A percentile compares a stretch with the other conserved stretches of the same genome.
Conservation (phyloP, 2,888 invertebrate species). For the Eupelmus urozonus region DNA sequence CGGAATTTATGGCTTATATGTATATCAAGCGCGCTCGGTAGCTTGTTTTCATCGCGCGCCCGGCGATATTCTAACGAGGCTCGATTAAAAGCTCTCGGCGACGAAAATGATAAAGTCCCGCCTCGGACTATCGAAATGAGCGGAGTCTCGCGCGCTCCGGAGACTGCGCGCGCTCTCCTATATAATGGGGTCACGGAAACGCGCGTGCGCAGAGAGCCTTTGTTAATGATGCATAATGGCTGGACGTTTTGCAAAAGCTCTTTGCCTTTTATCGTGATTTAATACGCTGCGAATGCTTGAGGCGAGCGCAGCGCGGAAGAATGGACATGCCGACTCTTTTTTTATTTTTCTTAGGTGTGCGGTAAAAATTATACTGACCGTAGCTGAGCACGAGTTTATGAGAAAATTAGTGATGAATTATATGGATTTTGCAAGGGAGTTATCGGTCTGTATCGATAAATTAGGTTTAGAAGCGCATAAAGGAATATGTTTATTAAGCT, state of each 20-base stretch:
- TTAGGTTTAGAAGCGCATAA: background rate
- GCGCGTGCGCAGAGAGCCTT: conserved; percentile 26
- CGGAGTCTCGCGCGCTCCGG: background rate
- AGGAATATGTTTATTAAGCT: no score
- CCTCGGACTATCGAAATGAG: conserved; percentile 14
- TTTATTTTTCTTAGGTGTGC: background rate
- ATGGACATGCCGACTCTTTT: conserved; percentile 13
- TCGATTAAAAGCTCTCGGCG: conserved; percentile 48
- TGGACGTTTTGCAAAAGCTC: conserved; percentile 33
- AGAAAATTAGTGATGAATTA: conserved; percentile 33
- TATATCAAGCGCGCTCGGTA: conserved; percentile 8
- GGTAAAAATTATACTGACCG: conserved; percentile 13
- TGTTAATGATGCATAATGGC: conserved; percentile 42
- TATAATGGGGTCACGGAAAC: conserved; percentile 51
- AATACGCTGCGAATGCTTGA: no score
- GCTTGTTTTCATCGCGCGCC: conserved; percentile 19
- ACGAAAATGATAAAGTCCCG: conserved; percentile 47
- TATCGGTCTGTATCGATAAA: conserved; percentile 20
- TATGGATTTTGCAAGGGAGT: background rate
- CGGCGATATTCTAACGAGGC: conserved; percentile 50
- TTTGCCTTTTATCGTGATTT: conserved; percentile 42
- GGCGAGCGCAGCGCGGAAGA: conserved; percentile 24
- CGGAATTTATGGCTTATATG: conserved; percentile 38
- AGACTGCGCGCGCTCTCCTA: no score
- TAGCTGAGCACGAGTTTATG: conserved; percentile 11